A percentile compares a stretch with the other conserved stretches of the same genome.
Evolutionary conservation across 2,888 invertebrate genomes (phyloP).

Genomic region (Ypsolopha sequella): DNA sequence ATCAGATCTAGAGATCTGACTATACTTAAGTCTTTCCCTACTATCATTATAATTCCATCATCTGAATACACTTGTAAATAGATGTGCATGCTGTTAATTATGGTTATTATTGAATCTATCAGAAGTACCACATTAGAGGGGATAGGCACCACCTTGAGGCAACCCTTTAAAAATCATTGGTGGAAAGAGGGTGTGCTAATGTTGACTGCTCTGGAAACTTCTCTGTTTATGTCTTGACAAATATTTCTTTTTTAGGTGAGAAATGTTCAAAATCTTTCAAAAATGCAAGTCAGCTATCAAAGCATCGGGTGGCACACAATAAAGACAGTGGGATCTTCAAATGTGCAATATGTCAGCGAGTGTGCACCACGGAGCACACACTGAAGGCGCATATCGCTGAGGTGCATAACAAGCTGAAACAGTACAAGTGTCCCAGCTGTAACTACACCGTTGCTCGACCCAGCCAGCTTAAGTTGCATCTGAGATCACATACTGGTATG

Average conservation of each 20-base stretch:
- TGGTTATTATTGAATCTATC: too few species aligned
- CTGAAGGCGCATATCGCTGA: slow-evolving; percentile 68
- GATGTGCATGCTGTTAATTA: too few species aligned
- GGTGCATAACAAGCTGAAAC: slow-evolving; percentile 77
- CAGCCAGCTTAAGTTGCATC: slow-evolving; percentile 75
- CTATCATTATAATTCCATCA: too few species aligned
- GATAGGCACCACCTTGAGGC: too few species aligned
- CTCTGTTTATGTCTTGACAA: background rate
- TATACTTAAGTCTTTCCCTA: too few species aligned
- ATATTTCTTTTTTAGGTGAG: slow-evolving; percentile 37
- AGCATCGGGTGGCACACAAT: slow-evolving; percentile 78
- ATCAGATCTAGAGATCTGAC: too few species aligned
- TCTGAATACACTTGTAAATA: too few species aligned
- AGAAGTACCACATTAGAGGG: too few species aligned
- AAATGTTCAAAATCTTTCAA: slow-evolving; percentile 84
- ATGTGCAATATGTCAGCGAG: slow-evolving; percentile 73
- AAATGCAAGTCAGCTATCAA: slow-evolving; percentile 82
- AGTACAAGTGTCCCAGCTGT: slow-evolving; percentile 77
- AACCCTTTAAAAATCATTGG: too few species aligned
- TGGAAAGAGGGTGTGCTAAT: too few species aligned
- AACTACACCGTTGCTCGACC: slow-evolving; percentile 76
- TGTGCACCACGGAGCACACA: slow-evolving; percentile 65
- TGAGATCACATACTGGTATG: slow-evolving; percentile 78
- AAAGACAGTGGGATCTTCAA: slow-evolving; percentile 23
- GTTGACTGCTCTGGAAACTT: too few species aligned